Conservation (phyloP, 2,797 vertebrate genomes). For the Scarus forsteni region DNA sequence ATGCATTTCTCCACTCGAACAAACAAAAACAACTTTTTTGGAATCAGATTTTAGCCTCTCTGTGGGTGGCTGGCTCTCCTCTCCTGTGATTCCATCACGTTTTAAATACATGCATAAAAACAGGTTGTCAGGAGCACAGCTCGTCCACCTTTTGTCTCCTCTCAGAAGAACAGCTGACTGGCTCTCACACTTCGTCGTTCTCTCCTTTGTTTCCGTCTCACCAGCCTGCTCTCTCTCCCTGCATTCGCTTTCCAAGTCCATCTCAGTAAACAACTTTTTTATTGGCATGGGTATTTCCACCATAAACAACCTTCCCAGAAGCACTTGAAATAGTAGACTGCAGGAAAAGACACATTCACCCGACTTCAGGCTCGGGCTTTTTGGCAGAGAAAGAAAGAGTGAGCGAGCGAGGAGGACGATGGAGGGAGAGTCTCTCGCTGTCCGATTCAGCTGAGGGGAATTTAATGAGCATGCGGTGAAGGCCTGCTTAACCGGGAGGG, state of each 20-base stretch:
- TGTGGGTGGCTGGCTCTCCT: too few species aligned
- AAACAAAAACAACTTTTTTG: too few species aligned
- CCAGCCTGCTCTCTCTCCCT: constrained; percentile 23
- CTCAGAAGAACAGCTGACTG: constrained; percentile 2
- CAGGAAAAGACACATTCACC: constrained; percentile 21
- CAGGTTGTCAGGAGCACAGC: neutral
- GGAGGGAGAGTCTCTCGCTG: constrained; percentile 28
- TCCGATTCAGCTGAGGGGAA: constrained; percentile 54
- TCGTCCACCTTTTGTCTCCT: neutral
- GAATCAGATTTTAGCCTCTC: too few species aligned
- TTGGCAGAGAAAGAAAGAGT: constrained; percentile 32
- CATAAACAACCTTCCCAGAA: constrained; percentile 43
- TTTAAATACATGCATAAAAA: neutral
- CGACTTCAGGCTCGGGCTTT: constrained; percentile 21
- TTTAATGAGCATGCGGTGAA: constrained; percentile 64
- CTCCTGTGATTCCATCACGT: neutral
- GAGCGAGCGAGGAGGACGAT: constrained; percentile 13
- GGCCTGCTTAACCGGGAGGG: constrained; percentile 36
- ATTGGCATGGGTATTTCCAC: constrained; percentile 35
- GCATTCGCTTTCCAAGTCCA: constrained; percentile 18
- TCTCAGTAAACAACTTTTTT: constrained; percentile 32
- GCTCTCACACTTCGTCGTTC: neutral
- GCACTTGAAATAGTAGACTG: constrained; percentile 35
- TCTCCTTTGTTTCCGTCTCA: constrained; percentile 19
- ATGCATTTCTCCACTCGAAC: too few species aligned